phyloP scores from a whole-genome alignment of 2,888 invertebrate species.

The Eurytoma adleriae region DNA sequence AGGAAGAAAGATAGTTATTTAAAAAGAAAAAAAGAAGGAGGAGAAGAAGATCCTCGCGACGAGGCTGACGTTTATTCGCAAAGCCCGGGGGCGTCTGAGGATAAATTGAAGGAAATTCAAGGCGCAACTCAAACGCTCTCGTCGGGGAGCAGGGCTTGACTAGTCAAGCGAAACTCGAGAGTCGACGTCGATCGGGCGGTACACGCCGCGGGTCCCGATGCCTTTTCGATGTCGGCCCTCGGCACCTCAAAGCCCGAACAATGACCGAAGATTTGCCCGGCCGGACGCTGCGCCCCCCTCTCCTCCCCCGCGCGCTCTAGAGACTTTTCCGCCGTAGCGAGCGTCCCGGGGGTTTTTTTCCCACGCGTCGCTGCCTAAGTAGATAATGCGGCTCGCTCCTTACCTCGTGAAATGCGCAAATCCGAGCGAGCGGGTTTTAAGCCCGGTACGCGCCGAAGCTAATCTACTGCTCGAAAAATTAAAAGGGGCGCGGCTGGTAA shows the following conservation, averaged over 20 bases:
- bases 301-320: not conserved
- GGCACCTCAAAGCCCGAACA: not conserved
- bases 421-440: too few species aligned
- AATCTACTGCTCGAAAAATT: too few species aligned
- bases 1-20: not conserved
- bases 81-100: slow-evolving; percentile 5
- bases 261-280: too few species aligned
- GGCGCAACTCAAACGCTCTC: slow-evolving; percentile 30
- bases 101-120: slow-evolving; percentile 54
- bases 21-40: not conserved
- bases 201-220: not conserved
- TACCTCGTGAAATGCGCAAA: too few species aligned
- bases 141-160: slow-evolving; percentile 16
- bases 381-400: too few species aligned
- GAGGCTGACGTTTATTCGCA: slow-evolving; percentile 35
- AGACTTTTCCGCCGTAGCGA: not conserved
- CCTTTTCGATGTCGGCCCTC: not conserved
- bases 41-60: too few species aligned
- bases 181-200: slow-evolving; percentile 43
- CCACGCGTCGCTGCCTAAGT: not conserved
- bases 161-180: slow-evolving; percentile 49
- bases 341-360: not conserved
- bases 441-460: too few species aligned
- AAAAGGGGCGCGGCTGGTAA: too few species aligned
- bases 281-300: not conserved